Conservation (phyloP, 1,140 invertebrate genomes). For the Drosophila virilis region DNA sequence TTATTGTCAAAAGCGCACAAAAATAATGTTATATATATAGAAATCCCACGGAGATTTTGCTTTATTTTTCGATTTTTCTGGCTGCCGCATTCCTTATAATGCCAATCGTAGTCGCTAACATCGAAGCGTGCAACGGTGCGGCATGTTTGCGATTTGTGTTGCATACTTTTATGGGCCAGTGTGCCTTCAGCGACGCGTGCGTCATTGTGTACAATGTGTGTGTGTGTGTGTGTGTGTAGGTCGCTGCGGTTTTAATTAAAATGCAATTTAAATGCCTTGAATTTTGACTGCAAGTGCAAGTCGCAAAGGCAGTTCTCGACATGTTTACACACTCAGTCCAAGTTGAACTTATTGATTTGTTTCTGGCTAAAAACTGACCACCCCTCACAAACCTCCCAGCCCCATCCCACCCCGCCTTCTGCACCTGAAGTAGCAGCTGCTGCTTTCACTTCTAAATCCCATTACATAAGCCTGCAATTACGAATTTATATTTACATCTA, state of each 20-base stretch:
- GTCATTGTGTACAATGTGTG: background rate
- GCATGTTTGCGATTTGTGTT: slow-evolving; percentile 15
- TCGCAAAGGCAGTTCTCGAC: background rate
- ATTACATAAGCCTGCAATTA: slow-evolving; percentile 58
- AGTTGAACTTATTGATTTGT: slow-evolving; percentile 27
- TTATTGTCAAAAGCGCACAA: background rate
- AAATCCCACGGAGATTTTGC: background rate
- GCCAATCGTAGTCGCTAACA: slow-evolving; percentile 16
- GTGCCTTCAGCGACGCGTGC: background rate
- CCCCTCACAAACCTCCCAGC: background rate
- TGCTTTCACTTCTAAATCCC: slow-evolving; percentile 24
- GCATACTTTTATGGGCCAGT: slow-evolving; percentile 35
- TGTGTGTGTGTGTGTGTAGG: background rate
- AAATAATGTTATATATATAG: background rate
- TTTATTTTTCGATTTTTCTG: background rate
- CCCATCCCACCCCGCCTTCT: background rate
- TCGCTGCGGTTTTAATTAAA: slow-evolving; percentile 26
- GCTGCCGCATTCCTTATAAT: slow-evolving; percentile 4
- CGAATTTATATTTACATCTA: slow-evolving; percentile 34
- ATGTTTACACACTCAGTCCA: slow-evolving; percentile 32
- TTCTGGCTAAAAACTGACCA: background rate
- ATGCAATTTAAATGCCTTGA: slow-evolving; percentile 43
- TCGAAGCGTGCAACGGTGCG: background rate
- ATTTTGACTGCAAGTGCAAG: slow-evolving; percentile 31
- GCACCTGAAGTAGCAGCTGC: background rate